These are phyloP conservation scores for Neodiprion pinetum DNA, from an alignment of 1,140 invertebrate genomes.

Conservation along the genomic window DNA sequence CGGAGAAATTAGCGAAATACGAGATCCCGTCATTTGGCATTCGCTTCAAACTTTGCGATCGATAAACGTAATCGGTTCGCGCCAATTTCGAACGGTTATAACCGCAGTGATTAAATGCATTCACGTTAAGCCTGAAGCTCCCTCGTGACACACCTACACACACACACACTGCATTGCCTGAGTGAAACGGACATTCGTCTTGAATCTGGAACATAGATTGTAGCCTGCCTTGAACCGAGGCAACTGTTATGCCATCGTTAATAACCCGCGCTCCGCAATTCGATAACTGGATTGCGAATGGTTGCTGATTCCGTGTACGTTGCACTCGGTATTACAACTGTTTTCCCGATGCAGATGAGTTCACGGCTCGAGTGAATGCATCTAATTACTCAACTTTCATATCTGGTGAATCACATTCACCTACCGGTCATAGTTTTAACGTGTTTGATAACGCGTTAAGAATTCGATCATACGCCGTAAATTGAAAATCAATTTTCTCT, in stretches of 20 bases:
- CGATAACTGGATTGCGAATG: background rate
- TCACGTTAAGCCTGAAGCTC: background rate
- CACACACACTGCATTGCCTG: too few relatives aligned
- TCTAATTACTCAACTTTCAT: too few relatives aligned
- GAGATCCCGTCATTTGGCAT: too few relatives aligned
- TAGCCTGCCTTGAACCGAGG: background rate
- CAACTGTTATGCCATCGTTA: background rate
- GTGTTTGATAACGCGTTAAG: background rate
- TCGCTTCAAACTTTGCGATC: background rate
- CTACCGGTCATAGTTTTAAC: background rate
- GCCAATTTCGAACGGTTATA: too few relatives aligned
- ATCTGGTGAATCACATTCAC: background rate
- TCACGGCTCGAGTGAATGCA: too few relatives aligned
- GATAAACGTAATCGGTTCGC: too few relatives aligned
- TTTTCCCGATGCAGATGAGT: too few relatives aligned
- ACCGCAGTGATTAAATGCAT: background rate
- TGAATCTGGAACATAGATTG: conserved; percentile 1
- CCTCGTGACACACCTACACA: background rate
- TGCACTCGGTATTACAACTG: too few relatives aligned
- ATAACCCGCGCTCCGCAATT: background rate
- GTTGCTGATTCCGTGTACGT: background rate
- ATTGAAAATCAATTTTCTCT: too few relatives aligned
- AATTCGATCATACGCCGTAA: too few relatives aligned
- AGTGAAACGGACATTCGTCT: background rate
- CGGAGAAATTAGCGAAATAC: too few relatives aligned